These are phyloP conservation scores for Steinernema khuongi DNA, from an alignment of 1,140 invertebrate species.

Conservation along the genomic window DNA sequence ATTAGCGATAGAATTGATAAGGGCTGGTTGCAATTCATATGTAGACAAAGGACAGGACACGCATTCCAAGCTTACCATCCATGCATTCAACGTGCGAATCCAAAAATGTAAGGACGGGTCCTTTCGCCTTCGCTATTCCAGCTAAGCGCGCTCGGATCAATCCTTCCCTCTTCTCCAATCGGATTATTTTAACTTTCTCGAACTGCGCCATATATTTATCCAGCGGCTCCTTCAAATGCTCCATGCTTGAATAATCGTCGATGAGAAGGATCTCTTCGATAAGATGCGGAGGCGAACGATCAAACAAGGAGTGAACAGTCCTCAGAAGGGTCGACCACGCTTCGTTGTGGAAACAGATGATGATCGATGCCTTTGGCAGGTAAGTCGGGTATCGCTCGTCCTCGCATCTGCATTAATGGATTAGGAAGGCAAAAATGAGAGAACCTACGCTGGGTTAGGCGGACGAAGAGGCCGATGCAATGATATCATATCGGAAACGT, in stretches of 20 bases:
- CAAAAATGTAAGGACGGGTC: slow-evolving; percentile 84
- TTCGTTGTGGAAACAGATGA: slow-evolving; percentile 78
- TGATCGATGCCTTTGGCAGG: slow-evolving; percentile 82
- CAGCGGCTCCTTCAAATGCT: slow-evolving; percentile 69
- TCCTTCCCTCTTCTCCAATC: slow-evolving; percentile 69
- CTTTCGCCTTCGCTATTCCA: slow-evolving; percentile 76
- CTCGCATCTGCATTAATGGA: slow-evolving; percentile 71
- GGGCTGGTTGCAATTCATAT: too few species aligned
- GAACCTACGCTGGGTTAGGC: slow-evolving; percentile 84
- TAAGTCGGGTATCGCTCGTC: slow-evolving; percentile 70
- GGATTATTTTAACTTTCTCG: slow-evolving; percentile 64
- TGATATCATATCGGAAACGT: slow-evolving; percentile 94
- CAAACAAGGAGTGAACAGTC: slow-evolving; percentile 84
- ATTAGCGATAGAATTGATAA: too few species aligned
- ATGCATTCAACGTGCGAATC: slow-evolving; percentile 98
- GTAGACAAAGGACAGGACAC: background rate
- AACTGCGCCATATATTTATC: slow-evolving; percentile 83
- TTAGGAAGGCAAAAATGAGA: slow-evolving; percentile 13
- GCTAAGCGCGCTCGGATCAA: slow-evolving; percentile 83
- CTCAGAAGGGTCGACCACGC: slow-evolving; percentile 84
- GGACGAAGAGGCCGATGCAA: slow-evolving; percentile 83
- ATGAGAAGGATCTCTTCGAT: slow-evolving; percentile 89
- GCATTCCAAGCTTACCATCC: slow-evolving; percentile 66
- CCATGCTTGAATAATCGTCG: slow-evolving; percentile 90
- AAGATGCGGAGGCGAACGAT: slow-evolving; percentile 77